Conservation (phyloP, 2,113 vertebrate genomes). For the Grallaria varia region DNA sequence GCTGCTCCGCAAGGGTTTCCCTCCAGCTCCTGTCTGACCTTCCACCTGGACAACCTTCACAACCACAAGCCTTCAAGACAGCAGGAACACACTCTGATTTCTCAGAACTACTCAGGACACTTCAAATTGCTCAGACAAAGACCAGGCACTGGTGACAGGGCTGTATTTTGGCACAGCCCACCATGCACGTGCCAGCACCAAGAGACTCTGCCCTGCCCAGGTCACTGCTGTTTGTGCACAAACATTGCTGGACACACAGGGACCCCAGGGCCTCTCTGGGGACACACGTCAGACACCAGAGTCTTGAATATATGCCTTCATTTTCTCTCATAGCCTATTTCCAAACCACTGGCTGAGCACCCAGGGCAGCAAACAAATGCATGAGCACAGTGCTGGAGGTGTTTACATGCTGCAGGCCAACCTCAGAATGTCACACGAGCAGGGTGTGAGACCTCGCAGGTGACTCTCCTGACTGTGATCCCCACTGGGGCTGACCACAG, state of each 20-base stretch:
- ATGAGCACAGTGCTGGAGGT: too few species aligned
- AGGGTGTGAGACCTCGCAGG: background rate
- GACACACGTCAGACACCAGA: background rate
- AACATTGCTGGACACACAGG: background rate
- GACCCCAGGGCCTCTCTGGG: background rate
- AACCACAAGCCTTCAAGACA: background rate
- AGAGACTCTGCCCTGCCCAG: background rate
- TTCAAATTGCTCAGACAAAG: background rate
- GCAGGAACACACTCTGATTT: background rate
- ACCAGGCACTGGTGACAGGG: background rate
- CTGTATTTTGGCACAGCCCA: background rate
- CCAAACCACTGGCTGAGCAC: background rate
- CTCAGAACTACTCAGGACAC: background rate
- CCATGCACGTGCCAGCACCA: accelerated
- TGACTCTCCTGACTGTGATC: background rate
- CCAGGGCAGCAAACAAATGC: background rate
- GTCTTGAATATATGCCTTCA: background rate
- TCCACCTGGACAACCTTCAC: background rate
- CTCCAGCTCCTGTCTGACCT: background rate
- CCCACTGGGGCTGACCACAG: background rate
- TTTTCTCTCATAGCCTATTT: background rate
- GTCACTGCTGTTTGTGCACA: background rate
- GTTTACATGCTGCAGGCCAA: background rate
- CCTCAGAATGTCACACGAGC: background rate
- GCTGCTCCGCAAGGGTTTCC: background rate